phyloP scores from a whole-genome alignment of 2,113 vertebrate species.

The Chloebia gouldiae region DNA sequence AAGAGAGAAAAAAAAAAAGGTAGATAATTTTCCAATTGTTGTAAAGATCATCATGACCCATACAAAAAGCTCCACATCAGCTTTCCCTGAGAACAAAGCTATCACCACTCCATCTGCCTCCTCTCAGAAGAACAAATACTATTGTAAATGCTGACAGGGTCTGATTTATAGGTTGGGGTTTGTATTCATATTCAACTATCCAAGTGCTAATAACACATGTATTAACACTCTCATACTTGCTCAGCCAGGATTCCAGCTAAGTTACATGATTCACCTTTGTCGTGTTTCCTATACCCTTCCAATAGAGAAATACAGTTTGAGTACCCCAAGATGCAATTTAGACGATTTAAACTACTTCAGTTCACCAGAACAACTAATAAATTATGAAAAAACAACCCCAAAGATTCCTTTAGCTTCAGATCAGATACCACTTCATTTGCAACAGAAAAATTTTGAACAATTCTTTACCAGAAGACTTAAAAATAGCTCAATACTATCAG shows the following conservation, averaged over 20 bases:
- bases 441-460: neutral
- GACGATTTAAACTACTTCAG: neutral
- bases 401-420: neutral
- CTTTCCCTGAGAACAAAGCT: neutral
- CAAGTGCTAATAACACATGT: neutral
- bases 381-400: neutral
- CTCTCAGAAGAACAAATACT: neutral
- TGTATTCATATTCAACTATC: neutral
- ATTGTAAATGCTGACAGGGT: neutral
- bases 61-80: neutral
- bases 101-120: neutral
- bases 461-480: neutral
- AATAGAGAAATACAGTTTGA: neutral
- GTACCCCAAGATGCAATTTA: neutral
- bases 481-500: neutral
- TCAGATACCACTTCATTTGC: neutral
- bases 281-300: neutral
- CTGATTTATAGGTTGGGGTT: neutral
- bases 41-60: neutral
- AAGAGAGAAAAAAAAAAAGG: rapidly evolving
- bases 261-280: neutral
- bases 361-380: neutral
- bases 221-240: neutral
- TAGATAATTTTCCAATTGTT: neutral
- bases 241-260: neutral